Base-by-base conservation (phyloP, 1,140 invertebrate genomes). In the Drosophila mayri region DNA sequence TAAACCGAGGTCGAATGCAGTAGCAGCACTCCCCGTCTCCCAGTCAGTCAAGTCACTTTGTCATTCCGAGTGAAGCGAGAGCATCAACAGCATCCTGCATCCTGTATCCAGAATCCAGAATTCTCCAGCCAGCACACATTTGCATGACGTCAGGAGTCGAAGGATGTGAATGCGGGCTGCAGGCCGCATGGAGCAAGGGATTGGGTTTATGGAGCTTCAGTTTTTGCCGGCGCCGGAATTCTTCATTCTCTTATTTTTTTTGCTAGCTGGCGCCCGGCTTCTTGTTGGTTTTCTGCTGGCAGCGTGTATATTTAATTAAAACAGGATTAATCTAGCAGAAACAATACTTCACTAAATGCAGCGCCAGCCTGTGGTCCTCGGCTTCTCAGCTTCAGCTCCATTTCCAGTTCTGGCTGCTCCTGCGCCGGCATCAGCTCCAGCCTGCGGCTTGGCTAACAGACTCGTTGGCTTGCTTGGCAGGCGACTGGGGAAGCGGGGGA, bases 221-320 rank as follows among this genome's bases (percentile, higher is more conserved):
- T 44, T 50, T 80, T 75, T 76, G 62, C 58, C 54, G 60, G 43
- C 50, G 68, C 59, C 79, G 62, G 57, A 55, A 75, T 65, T 71
- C 80, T 60, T 68, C 66, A 65, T 54, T 58, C 46, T 12, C 49
- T 62, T 62, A 28, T 62, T 47, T 65, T 61, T 43, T 66, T 64
- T 22, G 22, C 3, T 25, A 4, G 49, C 44, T 60, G 44, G 73
- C 52, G 78, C 16, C 46, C 71, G 61, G 41, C 52, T 67, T 68
- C 77, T 78, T 88, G 85, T 90, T 88, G 85, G 81, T 90, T 88
- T 90, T 90, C 68, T 90, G 81, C 85, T 88, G 81, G 77, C 85
- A 88, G 85, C 86, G 86, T 85, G 85, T 90, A 90, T 90, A 90
- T 90, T 90, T 90, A 90, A 90, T 90, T 90, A 90, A 90, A 90